phyloP scores from a whole-genome alignment of 1,140 invertebrate species.

The Lordiphosa stackelbergi region DNA sequence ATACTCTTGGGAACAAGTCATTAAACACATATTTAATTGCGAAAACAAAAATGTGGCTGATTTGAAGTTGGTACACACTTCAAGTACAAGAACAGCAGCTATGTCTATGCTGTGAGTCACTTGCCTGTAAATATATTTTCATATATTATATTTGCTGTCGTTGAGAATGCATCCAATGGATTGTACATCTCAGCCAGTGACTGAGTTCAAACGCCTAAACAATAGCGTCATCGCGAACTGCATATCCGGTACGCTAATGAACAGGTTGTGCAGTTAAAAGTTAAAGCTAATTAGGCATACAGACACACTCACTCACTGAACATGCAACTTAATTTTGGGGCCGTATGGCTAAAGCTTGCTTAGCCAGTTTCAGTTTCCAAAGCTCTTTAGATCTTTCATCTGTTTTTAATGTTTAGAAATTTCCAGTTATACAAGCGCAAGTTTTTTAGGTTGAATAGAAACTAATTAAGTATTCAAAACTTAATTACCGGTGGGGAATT shows the following conservation, averaged over 20 bases:
- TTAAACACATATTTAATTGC: too few relatives aligned
- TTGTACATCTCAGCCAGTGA: constrained; percentile 2
- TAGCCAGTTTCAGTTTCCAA: constrained; percentile 45
- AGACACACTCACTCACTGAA: constrained; percentile 19
- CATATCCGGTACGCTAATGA: constrained; percentile 71
- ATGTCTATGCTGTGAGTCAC: too few relatives aligned
- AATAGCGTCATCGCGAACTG: constrained; percentile 62
- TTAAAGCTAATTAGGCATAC: constrained; percentile 62
- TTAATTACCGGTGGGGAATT: constrained; percentile 58
- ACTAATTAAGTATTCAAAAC: constrained; percentile 67
- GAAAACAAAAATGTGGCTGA: too few relatives aligned
- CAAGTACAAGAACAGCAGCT: too few relatives aligned
- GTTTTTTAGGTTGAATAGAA: constrained; percentile 41
- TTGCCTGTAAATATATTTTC: too few relatives aligned
- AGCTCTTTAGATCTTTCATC: constrained; percentile 63
- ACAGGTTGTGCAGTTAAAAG: constrained; percentile 60
- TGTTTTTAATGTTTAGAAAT: constrained; percentile 38
- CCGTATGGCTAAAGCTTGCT: constrained; percentile 48
- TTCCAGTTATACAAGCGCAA: constrained; percentile 70
- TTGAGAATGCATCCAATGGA: too few relatives aligned
- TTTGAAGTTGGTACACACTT: too few relatives aligned
- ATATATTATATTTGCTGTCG: too few relatives aligned
- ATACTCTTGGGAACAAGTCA: too few relatives aligned
- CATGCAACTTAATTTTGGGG: constrained; percentile 62
- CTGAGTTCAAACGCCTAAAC: constrained; percentile 37